These are phyloP conservation scores for Zenarchopterus dispar DNA, from an alignment of 2,797 vertebrate species.

Conservation along the genomic window DNA sequence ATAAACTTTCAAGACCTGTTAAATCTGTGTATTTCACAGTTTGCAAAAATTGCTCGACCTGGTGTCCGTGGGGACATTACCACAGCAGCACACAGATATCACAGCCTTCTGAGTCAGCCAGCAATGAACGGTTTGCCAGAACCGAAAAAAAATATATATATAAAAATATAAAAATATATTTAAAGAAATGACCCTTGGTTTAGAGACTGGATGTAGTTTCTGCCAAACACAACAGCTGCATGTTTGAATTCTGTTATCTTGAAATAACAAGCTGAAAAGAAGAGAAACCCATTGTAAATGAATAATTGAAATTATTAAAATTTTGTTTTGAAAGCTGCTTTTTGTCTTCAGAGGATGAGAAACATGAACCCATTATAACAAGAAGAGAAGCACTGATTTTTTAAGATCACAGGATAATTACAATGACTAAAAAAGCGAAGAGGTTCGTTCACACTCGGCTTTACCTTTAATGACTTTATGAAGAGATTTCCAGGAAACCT, in stretches of 20 bases:
- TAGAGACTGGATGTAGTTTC: too few relatives aligned
- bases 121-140: neutral
- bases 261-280: neutral
- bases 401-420: neutral
- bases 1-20: neutral
- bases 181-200: neutral
- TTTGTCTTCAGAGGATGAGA: too few relatives aligned
- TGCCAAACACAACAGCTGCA: neutral
- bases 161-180: too few relatives aligned
- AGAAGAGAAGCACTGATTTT: neutral
- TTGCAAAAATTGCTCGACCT: too few relatives aligned
- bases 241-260: too few relatives aligned
- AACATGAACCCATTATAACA: neutral
- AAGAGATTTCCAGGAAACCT: too few relatives aligned
- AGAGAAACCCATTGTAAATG: too few relatives aligned
- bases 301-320: too few relatives aligned
- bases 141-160: neutral
- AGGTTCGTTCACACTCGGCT: too few relatives aligned
- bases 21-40: neutral
- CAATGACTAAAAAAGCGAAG: neutral
- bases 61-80: neutral
- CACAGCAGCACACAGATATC: neutral
- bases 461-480: too few relatives aligned
- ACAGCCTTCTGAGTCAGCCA: neutral
- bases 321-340: too few relatives aligned